Evolutionary conservation across 1,140 invertebrate genomes (phyloP).

Genomic region (Pogonomyrmex barbatus): DNA sequence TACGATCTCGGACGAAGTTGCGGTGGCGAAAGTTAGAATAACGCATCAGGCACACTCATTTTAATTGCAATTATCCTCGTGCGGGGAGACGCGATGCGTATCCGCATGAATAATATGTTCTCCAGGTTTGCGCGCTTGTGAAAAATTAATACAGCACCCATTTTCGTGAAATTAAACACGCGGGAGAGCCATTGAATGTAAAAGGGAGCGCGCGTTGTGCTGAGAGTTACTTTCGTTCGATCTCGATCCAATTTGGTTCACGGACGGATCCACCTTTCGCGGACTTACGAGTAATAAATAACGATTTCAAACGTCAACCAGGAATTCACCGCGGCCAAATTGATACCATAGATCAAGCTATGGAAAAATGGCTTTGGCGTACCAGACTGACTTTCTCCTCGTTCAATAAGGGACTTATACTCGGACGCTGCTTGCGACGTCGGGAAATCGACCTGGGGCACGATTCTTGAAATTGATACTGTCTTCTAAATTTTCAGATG

Average conservation of each 20-base stretch:
- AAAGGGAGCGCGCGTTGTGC: background rate
- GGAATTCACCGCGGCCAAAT: slow-evolving; percentile 82
- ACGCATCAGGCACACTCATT: slow-evolving; percentile 31
- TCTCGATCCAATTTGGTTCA: slow-evolving; percentile 78
- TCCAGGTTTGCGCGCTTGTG: background rate
- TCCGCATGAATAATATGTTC: background rate
- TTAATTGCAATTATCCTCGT: slow-evolving; percentile 50
- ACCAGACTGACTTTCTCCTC: slow-evolving; percentile 62
- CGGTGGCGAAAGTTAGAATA: slow-evolving; percentile 48
- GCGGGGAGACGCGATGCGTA: background rate
- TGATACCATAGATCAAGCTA: slow-evolving; percentile 82
- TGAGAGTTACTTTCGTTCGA: slow-evolving; percentile 57
- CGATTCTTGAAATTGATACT: slow-evolving; percentile 72
- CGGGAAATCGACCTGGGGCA: slow-evolving; percentile 48
- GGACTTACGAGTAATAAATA: slow-evolving; percentile 82
- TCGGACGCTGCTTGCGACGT: slow-evolving; percentile 56
- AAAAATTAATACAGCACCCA: slow-evolving; percentile 1
- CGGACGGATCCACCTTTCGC: slow-evolving; percentile 70
- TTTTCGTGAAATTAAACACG: slow-evolving; percentile 7
- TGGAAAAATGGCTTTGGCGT: slow-evolving; percentile 78
- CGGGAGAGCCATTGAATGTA: background rate
- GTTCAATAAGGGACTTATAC: slow-evolving; percentile 74
- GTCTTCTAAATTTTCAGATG: slow-evolving; percentile 68
- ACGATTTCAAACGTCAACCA: slow-evolving; percentile 81
- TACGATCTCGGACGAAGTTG: slow-evolving; percentile 56